phyloP scores from a whole-genome alignment of 2,888 invertebrate genomes.

The Bugulina stolonifera region DNA sequence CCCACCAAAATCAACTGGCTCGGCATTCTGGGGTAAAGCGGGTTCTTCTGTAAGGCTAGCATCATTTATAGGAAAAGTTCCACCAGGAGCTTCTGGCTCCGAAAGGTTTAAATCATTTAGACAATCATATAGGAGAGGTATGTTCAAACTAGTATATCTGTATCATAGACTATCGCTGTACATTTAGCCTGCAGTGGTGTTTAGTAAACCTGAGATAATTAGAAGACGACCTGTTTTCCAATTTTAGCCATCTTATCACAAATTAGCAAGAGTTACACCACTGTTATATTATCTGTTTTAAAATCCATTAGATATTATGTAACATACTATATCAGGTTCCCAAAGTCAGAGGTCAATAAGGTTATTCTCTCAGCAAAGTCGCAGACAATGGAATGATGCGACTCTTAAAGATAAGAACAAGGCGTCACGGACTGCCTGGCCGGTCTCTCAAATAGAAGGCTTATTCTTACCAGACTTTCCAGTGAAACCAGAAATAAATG shows the following conservation, averaged over 20 bases:
- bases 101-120: constrained; percentile 22
- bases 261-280: too few relatives aligned
- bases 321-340: constrained; percentile 2
- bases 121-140: constrained; percentile 24
- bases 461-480: constrained; percentile 84
- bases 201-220: too few relatives aligned
- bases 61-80: constrained; percentile 5
- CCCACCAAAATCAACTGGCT: constrained; percentile 15
- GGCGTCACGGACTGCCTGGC: constrained; percentile 70
- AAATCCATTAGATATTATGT: too few relatives aligned
- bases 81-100: constrained; percentile 6
- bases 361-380: constrained; percentile 25
- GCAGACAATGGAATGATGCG: constrained; percentile 19
- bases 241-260: too few relatives aligned
- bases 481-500: constrained; percentile 61
- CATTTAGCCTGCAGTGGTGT: too few relatives aligned
- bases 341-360: constrained; percentile 16
- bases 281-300: background rate
- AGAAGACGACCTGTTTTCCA: too few relatives aligned
- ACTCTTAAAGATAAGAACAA: constrained; percentile 5
- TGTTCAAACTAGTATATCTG: background rate
- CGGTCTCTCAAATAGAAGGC: constrained; percentile 73
- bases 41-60: constrained; percentile 12
- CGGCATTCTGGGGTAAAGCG: constrained; percentile 22
- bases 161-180: background rate